Percentiles rank a stretch among this genome's conserved stretches.
phyloP scores from a whole-genome alignment of 2,797 vertebrate species.

The Hemitrygon akajei region DNA sequence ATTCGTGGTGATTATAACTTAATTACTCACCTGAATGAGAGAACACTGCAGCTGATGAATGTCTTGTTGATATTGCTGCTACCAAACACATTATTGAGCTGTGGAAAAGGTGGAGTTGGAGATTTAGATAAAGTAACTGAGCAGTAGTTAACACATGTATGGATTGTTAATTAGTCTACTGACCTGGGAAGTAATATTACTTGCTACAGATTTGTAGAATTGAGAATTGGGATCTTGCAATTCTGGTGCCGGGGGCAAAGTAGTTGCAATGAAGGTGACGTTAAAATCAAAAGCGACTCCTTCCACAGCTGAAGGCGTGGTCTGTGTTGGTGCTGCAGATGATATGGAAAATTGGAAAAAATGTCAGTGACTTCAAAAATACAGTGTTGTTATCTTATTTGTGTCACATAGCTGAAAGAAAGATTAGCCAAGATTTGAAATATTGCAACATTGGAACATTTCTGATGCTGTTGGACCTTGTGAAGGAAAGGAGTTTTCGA shows the following conservation, averaged over 20 bases:
- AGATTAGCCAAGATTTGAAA: too few species aligned
- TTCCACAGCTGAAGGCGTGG: not conserved
- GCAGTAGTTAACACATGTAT: not conserved
- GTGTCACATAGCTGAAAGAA: too few species aligned
- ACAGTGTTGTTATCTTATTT: too few species aligned
- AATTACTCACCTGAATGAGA: not conserved
- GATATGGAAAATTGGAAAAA: too few species aligned
- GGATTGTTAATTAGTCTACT: too few species aligned
- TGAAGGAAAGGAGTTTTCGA: too few species aligned
- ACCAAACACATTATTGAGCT: not conserved
- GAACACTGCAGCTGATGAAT: not conserved
- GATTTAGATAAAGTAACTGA: not conserved
- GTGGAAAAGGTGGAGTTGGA: not conserved
- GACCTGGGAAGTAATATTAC: too few species aligned
- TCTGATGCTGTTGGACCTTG: too few species aligned
- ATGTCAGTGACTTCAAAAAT: too few species aligned
- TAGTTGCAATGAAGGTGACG: not conserved
- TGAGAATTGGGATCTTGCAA: not conserved
- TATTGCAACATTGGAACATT: too few species aligned
- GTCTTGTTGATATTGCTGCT: not conserved
- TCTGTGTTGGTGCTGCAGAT: not conserved
- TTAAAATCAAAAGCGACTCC: not conserved
- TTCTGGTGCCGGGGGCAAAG: not conserved
- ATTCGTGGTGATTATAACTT: too few species aligned
- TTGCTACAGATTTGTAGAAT: not conserved